Evolutionary conservation across 2,888 invertebrate genomes (phyloP), one percentile per base, ranked within the genome.

Genomic region (Syrista parreyssii): DNA sequence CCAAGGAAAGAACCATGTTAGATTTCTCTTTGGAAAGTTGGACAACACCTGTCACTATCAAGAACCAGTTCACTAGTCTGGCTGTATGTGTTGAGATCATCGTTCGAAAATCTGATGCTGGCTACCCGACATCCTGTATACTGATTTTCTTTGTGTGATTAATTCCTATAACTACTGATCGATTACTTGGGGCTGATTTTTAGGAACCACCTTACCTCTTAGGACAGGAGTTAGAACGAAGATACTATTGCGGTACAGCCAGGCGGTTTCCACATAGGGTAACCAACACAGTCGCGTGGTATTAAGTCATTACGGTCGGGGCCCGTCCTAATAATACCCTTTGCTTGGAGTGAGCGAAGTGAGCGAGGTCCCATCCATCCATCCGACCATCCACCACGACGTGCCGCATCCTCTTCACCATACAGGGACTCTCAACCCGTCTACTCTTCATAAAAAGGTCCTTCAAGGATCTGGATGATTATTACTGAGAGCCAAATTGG

Each of bases 241-340:
- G 81, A 79, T 76, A 81, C 81, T 78, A 68, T n/a, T 74, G 74
- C 75, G 81, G 69, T 81, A 82, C 84, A 82, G 84, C 82, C 82
- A 82, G 87, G 84, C 81, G 83, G 83, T 84, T 81, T 78, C 81
- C 82, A 83, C 82, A 82, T 85, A 84, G 84, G 84, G 80, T 84
- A 86, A 83, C 86, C 82, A 86, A 85, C 84, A 84, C 85, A 86
- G 83, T 81, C 86, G 85, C 85, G 88, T 87, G 85, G 87, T 88
- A 88, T 88, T 88, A 88, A 88, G 88, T 88, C 88, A 88, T 88
- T 88, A 88, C 84, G 86, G 84, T 84, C 86, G 85, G 86, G 82
- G 84, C 86, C 83, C 83, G 82, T 85, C 86, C 88, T 88, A 88
- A 88, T 88, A 88, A 88, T 88, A 88, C 88, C 88, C 88, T 87